Conservation (phyloP, 2,888 invertebrate genomes). For the Cremastinae sp. region DNA sequence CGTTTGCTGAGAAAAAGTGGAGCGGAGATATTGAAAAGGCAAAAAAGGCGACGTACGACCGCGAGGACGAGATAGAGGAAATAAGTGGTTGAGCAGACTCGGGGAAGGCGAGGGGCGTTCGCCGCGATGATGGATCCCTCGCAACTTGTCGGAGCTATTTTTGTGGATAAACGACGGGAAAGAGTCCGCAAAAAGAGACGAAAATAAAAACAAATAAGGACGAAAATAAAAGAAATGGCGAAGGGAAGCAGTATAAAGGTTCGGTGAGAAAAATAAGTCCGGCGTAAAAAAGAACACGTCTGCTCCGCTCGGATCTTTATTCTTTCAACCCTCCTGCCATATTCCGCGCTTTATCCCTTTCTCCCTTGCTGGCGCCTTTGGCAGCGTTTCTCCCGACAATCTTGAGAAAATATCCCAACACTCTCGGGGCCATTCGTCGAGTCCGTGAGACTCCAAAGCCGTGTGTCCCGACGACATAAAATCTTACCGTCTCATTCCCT, state of each 20-base stretch:
- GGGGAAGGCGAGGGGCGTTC: conserved; percentile 27
- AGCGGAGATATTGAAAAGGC: conserved; percentile 2
- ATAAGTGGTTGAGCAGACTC: conserved; percentile 10
- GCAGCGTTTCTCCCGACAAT: conserved; percentile 42
- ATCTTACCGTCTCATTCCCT: conserved; percentile 2
- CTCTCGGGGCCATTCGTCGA: conserved; percentile 41
- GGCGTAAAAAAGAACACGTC: conserved; percentile 18
- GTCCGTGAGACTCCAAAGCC: conserved; percentile 35
- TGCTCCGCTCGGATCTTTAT: conserved; percentile 48
- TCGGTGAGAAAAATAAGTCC: conserved; percentile 21
- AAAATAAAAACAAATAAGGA: conserved; percentile 1
- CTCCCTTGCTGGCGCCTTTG: conserved; percentile 8
- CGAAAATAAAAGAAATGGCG: conserved; percentile 11
- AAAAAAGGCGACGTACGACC: conserved; percentile 20
- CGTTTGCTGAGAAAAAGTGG: conserved; percentile 10
- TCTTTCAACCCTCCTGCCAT: conserved; percentile 20
- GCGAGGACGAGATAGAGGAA: conserved; percentile 12
- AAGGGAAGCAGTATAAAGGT: conserved; percentile 19
- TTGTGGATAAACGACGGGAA: conserved; percentile 48
- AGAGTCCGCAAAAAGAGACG: not conserved
- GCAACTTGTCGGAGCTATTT: conserved; percentile 54
- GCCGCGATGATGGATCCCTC: conserved; percentile 52
- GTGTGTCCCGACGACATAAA: conserved; percentile 49
- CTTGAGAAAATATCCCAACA: conserved; percentile 50
- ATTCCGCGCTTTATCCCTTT: not conserved